Evolutionary conservation across 2,888 invertebrate genomes (phyloP), one percentile per base, ranked within the genome.

Genomic region (Aromia moschata): DNA sequence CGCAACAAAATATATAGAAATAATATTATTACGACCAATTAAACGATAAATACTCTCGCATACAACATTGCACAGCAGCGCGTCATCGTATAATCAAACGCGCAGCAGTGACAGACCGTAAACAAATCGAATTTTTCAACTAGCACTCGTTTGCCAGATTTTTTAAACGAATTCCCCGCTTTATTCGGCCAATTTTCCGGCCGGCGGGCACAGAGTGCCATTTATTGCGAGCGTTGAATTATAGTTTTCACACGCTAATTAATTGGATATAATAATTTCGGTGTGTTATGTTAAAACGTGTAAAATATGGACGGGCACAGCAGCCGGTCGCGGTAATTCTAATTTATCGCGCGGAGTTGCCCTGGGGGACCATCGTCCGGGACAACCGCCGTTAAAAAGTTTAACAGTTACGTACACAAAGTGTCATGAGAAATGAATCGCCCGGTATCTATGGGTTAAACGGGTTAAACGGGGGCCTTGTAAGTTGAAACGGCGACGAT

Each of bases 191-290:
- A 17, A 10, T 36, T 17, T 10, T 38, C 37, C 37, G 25, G 25
- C 4, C 25, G 25, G 25, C 25, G 25, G 25, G n/a, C 40, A 4
- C 44, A 45, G 20, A 25, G 25, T 43, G 36, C 47, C 25, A 40
- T 41, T 37, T 41, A 57, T 52, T 60, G 40, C 52, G 30, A 49
- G 31, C 30, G 14, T 57, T 3, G 62, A 63, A 51, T 63, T 62
- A 64, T 62, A 52, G 61, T 61, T 66, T 59, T 56, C 52, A 41
- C 52, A 17, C 63, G 55, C 58, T 62, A 69, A 72, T 71, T 71
- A 72, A 72, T 72, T 71, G 67, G 69, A 69, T 69, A 67, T 69
- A 70, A 69, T 70, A 70, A 70, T 71, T 70, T 65, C 65, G 68
- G 65, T 66, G n/a, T n/a, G 69, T 70, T 70, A 69, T 67, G 65